A percentile compares a stretch with the other conserved stretches of the same genome.
Evolutionary conservation across 92 coral and sea anemone species (phyloP).

Genomic region (Zoanthus solanderi): DNA sequence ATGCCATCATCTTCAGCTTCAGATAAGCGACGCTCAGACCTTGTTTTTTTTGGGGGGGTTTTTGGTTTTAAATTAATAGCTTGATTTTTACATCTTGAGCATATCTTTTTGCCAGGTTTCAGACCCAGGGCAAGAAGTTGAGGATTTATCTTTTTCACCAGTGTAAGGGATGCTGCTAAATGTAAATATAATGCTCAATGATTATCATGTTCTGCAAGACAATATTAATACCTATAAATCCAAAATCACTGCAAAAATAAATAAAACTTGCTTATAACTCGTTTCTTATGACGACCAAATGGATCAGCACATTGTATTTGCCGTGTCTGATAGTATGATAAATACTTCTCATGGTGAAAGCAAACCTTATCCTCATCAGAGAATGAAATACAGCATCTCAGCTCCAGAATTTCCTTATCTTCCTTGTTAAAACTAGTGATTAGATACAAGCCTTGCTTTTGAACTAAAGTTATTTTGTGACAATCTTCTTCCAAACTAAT

Average conservation of each 20-base stretch:
- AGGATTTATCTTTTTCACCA: constrained; percentile 31
- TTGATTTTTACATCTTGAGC: constrained; percentile 28
- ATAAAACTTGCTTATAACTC: constrained; percentile 32
- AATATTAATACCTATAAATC: not conserved
- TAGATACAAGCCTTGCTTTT: constrained; percentile 41
- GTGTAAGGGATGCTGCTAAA: constrained; percentile 27
- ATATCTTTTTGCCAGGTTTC: constrained; percentile 35
- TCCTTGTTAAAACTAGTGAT: constrained; percentile 40
- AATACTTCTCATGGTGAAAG: constrained; percentile 44
- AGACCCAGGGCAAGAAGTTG: constrained; percentile 35
- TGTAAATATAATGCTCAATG: constrained; percentile 29
- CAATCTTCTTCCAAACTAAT: constrained; percentile 30
- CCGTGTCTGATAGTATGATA: constrained; percentile 39
- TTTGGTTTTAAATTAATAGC: constrained; percentile 31
- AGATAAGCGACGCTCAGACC: constrained; percentile 18
- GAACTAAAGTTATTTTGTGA: constrained; percentile 29
- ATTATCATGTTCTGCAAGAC: constrained; percentile 23
- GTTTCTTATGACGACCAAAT: constrained; percentile 40
- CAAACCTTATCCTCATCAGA: constrained; percentile 39
- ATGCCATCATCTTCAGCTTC: constrained; percentile 40
- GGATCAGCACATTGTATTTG: constrained; percentile 44
- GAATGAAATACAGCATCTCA: constrained; percentile 29
- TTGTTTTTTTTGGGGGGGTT: constrained; percentile 7
- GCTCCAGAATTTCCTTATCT: constrained; percentile 34
- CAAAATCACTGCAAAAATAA: constrained; percentile 29